A percentile compares a stretch with the other conserved stretches of the same genome.
Evolutionary conservation across 2,888 invertebrate genomes (phyloP).

Genomic region (Aspidiotus rigidus): DNA sequence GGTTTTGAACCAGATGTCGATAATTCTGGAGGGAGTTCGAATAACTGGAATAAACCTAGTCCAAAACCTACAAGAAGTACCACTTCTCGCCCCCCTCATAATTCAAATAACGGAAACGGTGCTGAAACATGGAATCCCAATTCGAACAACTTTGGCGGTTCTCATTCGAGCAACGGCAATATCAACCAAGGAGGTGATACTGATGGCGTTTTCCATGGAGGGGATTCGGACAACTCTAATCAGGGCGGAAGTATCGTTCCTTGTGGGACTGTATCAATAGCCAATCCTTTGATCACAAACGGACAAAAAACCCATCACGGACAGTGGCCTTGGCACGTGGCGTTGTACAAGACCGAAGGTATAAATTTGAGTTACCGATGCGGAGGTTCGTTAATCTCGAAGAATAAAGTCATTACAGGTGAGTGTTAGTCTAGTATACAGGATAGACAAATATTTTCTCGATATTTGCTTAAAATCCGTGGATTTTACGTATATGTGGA

Average conservation of each 20-base stretch:
- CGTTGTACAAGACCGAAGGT: slow-evolving; percentile 50
- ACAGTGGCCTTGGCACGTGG: slow-evolving; percentile 61
- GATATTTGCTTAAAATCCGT: no score
- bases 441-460: background rate
- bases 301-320: slow-evolving; percentile 53
- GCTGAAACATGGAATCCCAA: background rate
- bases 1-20: no score
- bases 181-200: slow-evolving; percentile 3
- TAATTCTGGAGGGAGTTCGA: no score
- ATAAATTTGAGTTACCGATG: slow-evolving; percentile 51
- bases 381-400: slow-evolving; percentile 54
- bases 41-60: no score
- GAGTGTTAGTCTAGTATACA: background rate
- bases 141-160: background rate
- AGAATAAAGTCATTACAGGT: slow-evolving; percentile 49
- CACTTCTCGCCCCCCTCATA: no score
- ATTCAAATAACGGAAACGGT: no score
- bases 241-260: background rate
- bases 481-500: no score
- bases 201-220: background rate
- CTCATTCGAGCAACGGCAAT: background rate
- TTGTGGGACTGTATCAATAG: slow-evolving; percentile 36
- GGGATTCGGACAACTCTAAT: background rate
- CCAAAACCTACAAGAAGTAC: no score
- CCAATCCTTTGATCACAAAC: slow-evolving; percentile 52